Base-by-base conservation (phyloP, 2,113 vertebrate genomes). In the Thamnophis sirtalis region DNA sequence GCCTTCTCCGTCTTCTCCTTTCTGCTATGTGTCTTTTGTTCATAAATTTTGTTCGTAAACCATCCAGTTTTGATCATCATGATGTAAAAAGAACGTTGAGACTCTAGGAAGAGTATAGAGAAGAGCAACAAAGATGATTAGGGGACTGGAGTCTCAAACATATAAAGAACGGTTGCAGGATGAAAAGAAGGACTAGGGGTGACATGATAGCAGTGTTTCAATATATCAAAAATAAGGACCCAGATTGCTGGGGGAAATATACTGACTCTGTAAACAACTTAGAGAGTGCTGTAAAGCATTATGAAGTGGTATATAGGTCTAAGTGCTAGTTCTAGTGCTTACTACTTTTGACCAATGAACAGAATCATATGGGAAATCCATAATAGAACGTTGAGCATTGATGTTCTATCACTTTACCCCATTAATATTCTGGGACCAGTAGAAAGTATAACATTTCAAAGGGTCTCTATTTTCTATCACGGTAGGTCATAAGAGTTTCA, bases 371-470 rank as follows among this genome's bases (percentile, higher is more conserved):
- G 54, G 24, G 54, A 38, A 87, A 87, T 43, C 21, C 53, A 6
- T 58, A 87, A 21, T 13, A 86, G 28, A 28, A 63, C 19, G 11
- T 28, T 38, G 50, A 49, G 1, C 13, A n/a, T 22, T 63, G 28
- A 21, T 9, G 51, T 63, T 86, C 7, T 50, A 63, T 1, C 50
- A 51, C 56, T 58, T 90, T 22, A 33, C 10, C 19, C 33, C 55
- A 53, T 26, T 86, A 6, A 48, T n/a, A n/a, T 92, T 90, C 84
- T 50, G 84, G 15, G 60, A 19, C 87, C 91, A 73, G 33, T 90
- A 91, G 95, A 73, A 94, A 60, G 26, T 93, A 93, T 89, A 94
- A 92, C 89, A 90, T 13, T 91, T 38, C 58, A 68, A 91, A 87
- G 49, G 0, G 1, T 21, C 58, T 73, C 58, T 28, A 53, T 17